Conservation (phyloP, 2,797 vertebrate genomes). For the Acrossocheilus wenchowensis region DNA sequence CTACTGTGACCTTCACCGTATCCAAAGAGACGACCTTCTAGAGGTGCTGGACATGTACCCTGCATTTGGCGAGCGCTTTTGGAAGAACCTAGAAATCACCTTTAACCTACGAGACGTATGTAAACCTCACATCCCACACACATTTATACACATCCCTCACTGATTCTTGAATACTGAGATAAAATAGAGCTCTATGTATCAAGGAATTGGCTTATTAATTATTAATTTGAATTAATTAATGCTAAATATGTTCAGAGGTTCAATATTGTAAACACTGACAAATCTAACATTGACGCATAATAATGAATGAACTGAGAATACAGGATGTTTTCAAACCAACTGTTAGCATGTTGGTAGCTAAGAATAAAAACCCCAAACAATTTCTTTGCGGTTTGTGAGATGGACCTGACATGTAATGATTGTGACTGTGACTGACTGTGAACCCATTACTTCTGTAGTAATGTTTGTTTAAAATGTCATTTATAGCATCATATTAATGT, state of each 20-base stretch:
- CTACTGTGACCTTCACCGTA: slow-evolving; percentile 94
- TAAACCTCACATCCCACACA: slow-evolving; percentile 22
- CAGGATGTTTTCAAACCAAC: no score
- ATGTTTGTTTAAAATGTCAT: no score
- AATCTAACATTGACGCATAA: background rate
- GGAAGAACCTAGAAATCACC: slow-evolving; percentile 95
- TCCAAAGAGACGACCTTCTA: slow-evolving; percentile 90
- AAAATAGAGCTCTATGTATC: background rate
- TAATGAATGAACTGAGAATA: no score
- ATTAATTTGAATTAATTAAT: background rate
- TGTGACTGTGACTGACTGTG: no score
- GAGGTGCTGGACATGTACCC: slow-evolving; percentile 95
- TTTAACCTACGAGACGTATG: slow-evolving; percentile 93
- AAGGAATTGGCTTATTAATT: background rate
- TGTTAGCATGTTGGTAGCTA: no score
- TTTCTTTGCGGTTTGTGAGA: no score
- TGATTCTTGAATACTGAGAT: background rate
- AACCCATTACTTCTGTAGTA: no score
- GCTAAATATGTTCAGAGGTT: background rate
- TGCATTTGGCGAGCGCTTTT: slow-evolving; percentile 91
- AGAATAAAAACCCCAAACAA: no score
- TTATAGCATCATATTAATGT: no score
- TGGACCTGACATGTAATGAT: no score
- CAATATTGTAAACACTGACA: background rate
- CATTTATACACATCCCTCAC: background rate